Evolutionary conservation across 2,888 invertebrate species (phyloP), one percentile per base, ranked within the genome.

Genomic region (Allygus modestus): DNA sequence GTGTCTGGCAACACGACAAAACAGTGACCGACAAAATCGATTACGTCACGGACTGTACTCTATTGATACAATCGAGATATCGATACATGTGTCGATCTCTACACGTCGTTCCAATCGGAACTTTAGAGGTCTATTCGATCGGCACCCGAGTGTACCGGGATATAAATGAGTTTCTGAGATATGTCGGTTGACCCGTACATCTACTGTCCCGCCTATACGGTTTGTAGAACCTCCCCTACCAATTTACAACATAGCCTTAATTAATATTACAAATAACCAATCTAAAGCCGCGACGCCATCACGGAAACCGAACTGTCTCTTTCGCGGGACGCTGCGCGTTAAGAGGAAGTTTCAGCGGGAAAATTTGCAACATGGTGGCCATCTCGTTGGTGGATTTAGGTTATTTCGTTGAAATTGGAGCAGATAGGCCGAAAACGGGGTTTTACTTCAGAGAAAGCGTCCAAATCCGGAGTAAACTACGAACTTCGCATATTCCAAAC

Each of bases 211-310:
- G 75, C 75, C 75, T 77, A 46, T 77, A 77, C 75, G 28, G 46
- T 28, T 43, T 43, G 65, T 28, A 33, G 73, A 17, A 51, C 71
- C 82, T 82, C 82, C 82, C 43, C 51, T 33, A 41, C 46, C 73
- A 82, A 71, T 81, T 82, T 82, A 71, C 54, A 71, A 82, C 82
- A 71, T 33, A 31, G 73, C 51, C 82, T 82, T 82, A 69, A 82
- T 82, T 82, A 82, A 82, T 71, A 82, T 82, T 82, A 82, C 73
- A 82, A 71, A 82, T 82, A 82, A 46, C 51, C 82, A 69, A 82
- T 65, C 71, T 82, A 46, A 77, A 51, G 28, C 46, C 28, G 20
- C 75, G 26, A 41, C 75, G 46, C 75, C 46, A 77, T 37, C 65
- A 15, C 58, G 28, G 65, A 65, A 65, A 65, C 20, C 20, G 15